phyloP scores from a whole-genome alignment of 2,113 vertebrate species.

The Bungarus multicinctus region DNA sequence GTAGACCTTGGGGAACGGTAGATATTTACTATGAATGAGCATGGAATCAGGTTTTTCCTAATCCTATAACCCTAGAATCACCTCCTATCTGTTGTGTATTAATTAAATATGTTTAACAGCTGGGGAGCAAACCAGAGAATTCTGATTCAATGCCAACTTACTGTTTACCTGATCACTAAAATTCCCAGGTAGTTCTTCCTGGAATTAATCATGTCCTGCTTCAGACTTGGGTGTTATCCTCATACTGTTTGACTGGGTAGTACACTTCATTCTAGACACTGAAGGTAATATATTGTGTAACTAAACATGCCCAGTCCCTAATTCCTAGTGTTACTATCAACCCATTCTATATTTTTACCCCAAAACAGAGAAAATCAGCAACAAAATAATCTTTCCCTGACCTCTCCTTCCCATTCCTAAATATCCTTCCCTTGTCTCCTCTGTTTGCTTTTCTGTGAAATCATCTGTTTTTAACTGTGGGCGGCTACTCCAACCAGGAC shows the following conservation, averaged over 20 bases:
- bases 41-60: not conserved
- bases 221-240: not conserved
- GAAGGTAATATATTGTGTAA: not conserved
- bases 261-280: not conserved
- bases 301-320: not conserved
- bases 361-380: not conserved
- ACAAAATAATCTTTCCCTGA: slow-evolving; percentile 9
- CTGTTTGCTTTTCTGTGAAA: slow-evolving; percentile 35
- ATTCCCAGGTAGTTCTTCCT: slow-evolving; percentile 1
- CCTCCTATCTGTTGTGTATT: not conserved
- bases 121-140: not conserved
- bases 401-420: slow-evolving; percentile 8
- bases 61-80: not conserved
- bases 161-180: slow-evolving; percentile 17
- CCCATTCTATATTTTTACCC: not conserved
- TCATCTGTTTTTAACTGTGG: slow-evolving; percentile 37
- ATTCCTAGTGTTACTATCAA: not conserved
- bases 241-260: not conserved
- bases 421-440: slow-evolving; percentile 9
- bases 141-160: not conserved
- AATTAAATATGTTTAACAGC: not conserved
- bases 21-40: not conserved
- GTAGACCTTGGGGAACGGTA: not conserved
- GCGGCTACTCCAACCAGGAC: slow-evolving; percentile 23
- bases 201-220: slow-evolving; percentile 25